Base-by-base conservation (phyloP, 2,888 invertebrate genomes). In the Timema podura region DNA sequence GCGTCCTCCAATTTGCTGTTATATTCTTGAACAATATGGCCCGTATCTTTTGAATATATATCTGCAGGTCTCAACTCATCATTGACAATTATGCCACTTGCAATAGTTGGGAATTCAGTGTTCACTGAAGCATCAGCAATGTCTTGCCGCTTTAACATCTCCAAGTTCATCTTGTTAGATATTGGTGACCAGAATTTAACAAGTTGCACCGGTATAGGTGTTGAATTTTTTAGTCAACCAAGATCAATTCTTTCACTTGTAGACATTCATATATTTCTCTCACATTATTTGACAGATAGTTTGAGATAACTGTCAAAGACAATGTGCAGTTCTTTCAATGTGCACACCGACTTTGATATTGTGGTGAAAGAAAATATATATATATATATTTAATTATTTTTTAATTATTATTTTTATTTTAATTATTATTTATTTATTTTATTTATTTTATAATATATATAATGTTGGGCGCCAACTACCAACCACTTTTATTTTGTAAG, bases 11-110 rank as follows among this genome's bases (percentile, higher is more conserved):
- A 57, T 57, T n/a, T 57, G 54, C 6, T 57, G 15, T 57, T 57
- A 57, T 13, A n/a, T 57, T 57, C 57, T 57, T 5, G 15, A 57
- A 57, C 15, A 57, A n/a, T 57, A 57, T n/a, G 57, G n/a, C 57
- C 13, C 30, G 57, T 1, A 57, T 0, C 57, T 57, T 57, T n/a
- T 57, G 3, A 57, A n/a, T n/a, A 57, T 11, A n/a, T 57, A 15
- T 57, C 57, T 57, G 15, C 57, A n/a, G 5, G 57, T 1, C 0
- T 6, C 57, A 11, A 6, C 5, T 57, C 9, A 11, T 8, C 57
- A 57, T 57, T 10, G 13, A 57, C 0, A 57, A 57, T 13, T 30
- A 57, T 57, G 10, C 9, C 57, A 57, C 57, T 57, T 57, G 57
- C 8, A n/a, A 57, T 57, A 57, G n/a, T 57, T 57, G 57, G 57